A percentile compares a stretch with the other conserved stretches of the same genome.
Conservation (phyloP, 2,888 invertebrate genomes). For the Mesorhabditis belari region DNA sequence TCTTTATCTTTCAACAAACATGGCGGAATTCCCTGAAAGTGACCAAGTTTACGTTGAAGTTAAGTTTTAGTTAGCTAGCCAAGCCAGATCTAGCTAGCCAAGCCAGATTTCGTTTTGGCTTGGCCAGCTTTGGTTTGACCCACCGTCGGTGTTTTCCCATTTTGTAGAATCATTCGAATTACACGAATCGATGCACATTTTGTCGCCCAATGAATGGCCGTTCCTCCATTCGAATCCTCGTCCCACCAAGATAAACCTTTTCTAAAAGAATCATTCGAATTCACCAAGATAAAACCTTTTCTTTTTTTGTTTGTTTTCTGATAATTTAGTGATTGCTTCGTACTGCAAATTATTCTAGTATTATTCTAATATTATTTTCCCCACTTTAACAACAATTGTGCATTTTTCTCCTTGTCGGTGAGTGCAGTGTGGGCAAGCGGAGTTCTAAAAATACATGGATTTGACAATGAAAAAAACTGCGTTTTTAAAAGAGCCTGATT, state of each 20-base stretch:
- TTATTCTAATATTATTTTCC: too few species aligned
- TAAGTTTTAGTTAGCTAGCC: not conserved
- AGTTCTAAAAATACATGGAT: conserved; percentile 6
- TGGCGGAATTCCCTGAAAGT: not conserved
- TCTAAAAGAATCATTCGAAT: conserved; percentile 1
- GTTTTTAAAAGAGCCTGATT: too few species aligned
- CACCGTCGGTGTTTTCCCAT: not conserved
- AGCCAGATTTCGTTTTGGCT: too few species aligned
- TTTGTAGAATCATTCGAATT: not conserved
- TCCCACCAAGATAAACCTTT: conserved; percentile 7
- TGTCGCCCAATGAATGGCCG: conserved; percentile 24
- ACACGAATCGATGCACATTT: conserved; percentile 3
- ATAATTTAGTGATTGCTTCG: too few species aligned
- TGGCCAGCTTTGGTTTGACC: too few species aligned
- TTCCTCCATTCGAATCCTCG: conserved; percentile 8
- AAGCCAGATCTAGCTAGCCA: too few species aligned
- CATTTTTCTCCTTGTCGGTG: conserved; percentile 26
- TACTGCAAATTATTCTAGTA: too few species aligned
- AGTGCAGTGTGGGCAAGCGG: conserved; percentile 26
- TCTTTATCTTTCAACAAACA: conserved; percentile 30
- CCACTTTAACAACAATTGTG: conserved; percentile 19
- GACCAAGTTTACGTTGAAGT: not conserved
- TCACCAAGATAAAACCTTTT: too few species aligned
- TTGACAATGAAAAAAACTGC: too few species aligned
- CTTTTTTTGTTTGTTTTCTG: too few species aligned